Evolutionary conservation across 2,797 vertebrate species (phyloP), one percentile per base, ranked within the genome.

Genomic region (Argentina silus): DNA sequence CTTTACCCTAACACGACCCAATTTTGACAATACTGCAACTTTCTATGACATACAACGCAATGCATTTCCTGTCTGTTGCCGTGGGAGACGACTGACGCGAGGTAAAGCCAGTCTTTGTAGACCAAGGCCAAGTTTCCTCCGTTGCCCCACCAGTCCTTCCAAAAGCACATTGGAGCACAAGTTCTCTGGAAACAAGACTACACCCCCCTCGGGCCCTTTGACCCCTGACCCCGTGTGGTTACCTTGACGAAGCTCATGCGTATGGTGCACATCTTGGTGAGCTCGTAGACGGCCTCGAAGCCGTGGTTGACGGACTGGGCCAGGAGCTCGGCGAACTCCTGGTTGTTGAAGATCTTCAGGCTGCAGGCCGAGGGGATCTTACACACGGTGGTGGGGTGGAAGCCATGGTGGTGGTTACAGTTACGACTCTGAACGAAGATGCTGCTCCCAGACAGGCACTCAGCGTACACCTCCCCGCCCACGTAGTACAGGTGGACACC

Each of bases 211-310:
- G n/a, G n/a, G n/a, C 61, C 14, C 42, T 3, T 19, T 11, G 14
- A 42, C 27, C 48, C 47, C 51, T 27, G 7, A 27, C 65, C 65
- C 21, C 14, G 11, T 36, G 27, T 36, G 27, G 27, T 91, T 70
- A 95, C 94, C 93, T 95, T 95, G 47, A 95, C 94, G 53, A 95
- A 95, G 79, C 94, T 95, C 94, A 95, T 94, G 7, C 94, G 92
- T 2, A 95, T 94, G 21, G 93, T 95, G 72, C 94, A 95, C 94
- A 95, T 95, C 81, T 95, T 95, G 0, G 94, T 95, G 57, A 95
- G 94, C 86, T 95, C 94, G 0, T 95, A 95, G 63, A 95, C 94
- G 0, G 94, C 94, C 88, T 95, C 94, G 50, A 95, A 95, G 71
- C 94, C 94, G 0, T 95, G 94, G 86, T 95, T 95, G 78, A 95